A percentile compares a stretch with the other conserved stretches of the same genome.
Evolutionary conservation across 2,888 invertebrate species (phyloP).

Genomic region (Glaucopsyche alexis): DNA sequence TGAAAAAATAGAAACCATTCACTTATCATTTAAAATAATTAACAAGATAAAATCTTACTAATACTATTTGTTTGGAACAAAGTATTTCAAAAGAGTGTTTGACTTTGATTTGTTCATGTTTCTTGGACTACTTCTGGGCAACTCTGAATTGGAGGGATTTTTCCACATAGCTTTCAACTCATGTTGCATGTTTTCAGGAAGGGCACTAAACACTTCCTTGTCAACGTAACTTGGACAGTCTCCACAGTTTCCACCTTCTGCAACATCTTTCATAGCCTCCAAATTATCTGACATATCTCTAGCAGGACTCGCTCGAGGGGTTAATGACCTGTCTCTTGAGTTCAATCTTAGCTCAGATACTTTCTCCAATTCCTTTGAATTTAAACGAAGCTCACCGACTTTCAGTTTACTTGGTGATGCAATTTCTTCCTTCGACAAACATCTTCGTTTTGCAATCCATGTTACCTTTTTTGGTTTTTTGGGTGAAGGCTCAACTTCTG

Average conservation of each 20-base stretch:
- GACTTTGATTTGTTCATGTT: slow-evolving; percentile 78
- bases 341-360: slow-evolving; percentile 72
- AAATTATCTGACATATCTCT: slow-evolving; percentile 69
- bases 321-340: slow-evolving; percentile 68
- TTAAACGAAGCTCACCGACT: slow-evolving; percentile 83
- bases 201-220: slow-evolving; percentile 83
- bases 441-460: slow-evolving; percentile 74
- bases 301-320: slow-evolving; percentile 71
- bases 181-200: slow-evolving; percentile 86
- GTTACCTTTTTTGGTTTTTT: slow-evolving; percentile 83
- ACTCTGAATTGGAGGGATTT: slow-evolving; percentile 66
- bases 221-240: slow-evolving; percentile 84
- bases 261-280: slow-evolving; percentile 64
- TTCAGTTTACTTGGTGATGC: slow-evolving; percentile 85
- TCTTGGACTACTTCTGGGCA: slow-evolving; percentile 68
- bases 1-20: slow-evolving; percentile 80
- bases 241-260: slow-evolving; percentile 64
- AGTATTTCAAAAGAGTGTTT: slow-evolving; percentile 85
- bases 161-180: slow-evolving; percentile 86
- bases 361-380: slow-evolving; percentile 82
- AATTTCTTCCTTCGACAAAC: slow-evolving; percentile 74
- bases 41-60: slow-evolving; percentile 75
- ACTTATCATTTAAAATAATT: slow-evolving; percentile 76
- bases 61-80: slow-evolving; percentile 83
- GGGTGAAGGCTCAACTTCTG: slow-evolving; percentile 87